Percentiles rank a stretch among this genome's conserved stretches.
These are phyloP conservation scores for Bufo gargarizans DNA, from an alignment of 2,113 vertebrate genomes.

Conservation along the genomic window DNA sequence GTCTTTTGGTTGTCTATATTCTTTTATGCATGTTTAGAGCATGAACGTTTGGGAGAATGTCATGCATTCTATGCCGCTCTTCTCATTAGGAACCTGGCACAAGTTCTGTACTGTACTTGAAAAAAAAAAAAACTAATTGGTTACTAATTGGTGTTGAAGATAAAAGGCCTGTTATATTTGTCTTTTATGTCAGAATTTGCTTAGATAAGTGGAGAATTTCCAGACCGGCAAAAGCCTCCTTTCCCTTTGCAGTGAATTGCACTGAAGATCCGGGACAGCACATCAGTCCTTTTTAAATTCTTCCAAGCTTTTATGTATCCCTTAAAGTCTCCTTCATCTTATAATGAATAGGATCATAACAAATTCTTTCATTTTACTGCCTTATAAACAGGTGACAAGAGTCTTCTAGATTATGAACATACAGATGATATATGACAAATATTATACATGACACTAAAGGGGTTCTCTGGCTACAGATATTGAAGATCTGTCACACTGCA, in stretches of 20 bases:
- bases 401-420: not conserved
- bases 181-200: slow-evolving; percentile 34
- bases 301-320: not conserved
- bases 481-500: too few relatives aligned
- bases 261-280: not conserved
- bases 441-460: too few relatives aligned
- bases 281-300: slow-evolving; percentile 7
- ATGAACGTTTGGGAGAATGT: not conserved
- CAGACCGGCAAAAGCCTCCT: slow-evolving; percentile 25
- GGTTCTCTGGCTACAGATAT: too few relatives aligned
- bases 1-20: not conserved
- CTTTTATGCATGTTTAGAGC: not conserved
- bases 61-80: not conserved
- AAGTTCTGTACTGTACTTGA: not conserved
- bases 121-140: slow-evolving; percentile 32
- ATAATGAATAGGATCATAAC: not conserved
- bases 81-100: slow-evolving; percentile 24
- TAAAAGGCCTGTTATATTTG: slow-evolving; percentile 21
- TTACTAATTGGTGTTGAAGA: slow-evolving; percentile 37
- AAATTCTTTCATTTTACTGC: not conserved
- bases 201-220: slow-evolving; percentile 31
- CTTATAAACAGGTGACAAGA: not conserved
- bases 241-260: not conserved
- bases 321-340: not conserved
- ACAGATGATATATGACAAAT: not conserved